phyloP scores from a whole-genome alignment of 2,888 invertebrate genomes.

The Metallyticus violacea region DNA sequence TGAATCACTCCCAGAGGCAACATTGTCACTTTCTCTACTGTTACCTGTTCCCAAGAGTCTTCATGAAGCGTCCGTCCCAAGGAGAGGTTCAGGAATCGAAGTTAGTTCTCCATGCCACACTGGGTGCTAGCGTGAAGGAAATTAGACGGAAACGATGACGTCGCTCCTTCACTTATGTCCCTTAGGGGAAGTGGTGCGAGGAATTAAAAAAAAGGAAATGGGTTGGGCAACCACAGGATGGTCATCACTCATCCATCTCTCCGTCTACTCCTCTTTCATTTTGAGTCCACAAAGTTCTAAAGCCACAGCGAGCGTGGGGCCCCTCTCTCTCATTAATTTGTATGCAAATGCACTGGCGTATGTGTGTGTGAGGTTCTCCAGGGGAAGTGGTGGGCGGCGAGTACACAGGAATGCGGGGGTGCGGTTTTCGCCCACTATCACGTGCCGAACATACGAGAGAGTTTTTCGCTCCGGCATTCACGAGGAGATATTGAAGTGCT shows the following conservation, averaged over 20 bases:
- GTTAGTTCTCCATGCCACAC: background rate
- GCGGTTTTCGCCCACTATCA: background rate
- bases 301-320: background rate
- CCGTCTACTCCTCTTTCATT: background rate
- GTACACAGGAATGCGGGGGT: background rate
- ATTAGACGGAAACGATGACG: background rate
- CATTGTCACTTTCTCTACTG: background rate
- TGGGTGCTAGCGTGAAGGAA: too few species aligned
- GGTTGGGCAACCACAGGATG: background rate
- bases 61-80: too few species aligned
- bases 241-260: background rate
- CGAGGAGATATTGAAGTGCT: background rate
- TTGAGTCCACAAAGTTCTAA: background rate
- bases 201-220: background rate
- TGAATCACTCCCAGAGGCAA: background rate
- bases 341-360: conserved; percentile 24
- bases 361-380: background rate
- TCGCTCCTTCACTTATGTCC: too few species aligned
- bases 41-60: background rate
- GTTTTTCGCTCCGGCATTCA: background rate
- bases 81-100: too few species aligned
- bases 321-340: conserved; percentile 25
- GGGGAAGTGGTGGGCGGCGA: background rate
- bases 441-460: background rate
- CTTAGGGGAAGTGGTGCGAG: background rate